Base-by-base conservation (phyloP, 92 coral and sea anemone species). In the Epizoanthus stellaris region DNA sequence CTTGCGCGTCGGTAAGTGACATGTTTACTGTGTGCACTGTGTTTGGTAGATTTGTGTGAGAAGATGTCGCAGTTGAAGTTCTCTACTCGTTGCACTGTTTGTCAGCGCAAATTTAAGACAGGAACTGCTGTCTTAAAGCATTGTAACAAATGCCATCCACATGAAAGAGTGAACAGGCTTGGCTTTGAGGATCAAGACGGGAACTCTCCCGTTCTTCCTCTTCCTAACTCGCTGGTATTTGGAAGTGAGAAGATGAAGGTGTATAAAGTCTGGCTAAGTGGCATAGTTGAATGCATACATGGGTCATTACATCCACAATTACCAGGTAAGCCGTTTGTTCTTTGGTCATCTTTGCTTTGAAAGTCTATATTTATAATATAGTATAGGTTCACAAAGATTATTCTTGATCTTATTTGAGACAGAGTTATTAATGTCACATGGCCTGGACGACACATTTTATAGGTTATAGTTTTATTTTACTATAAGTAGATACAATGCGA, bases 301-400 rank as follows among this genome's bases (percentile, higher is more conserved):
- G 67, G 62, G 23, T 62, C 67, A 62, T n/a, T 62, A 25, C 67
- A 62, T 6, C 67, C 67, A 62, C 67, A 62, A 19, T 62, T 62
- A 62, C 62, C 62, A 57, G 62, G 89, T 86, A 25, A 86, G 89
- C 61, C 43, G 47, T 63, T 58, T 12, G 20, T 4, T 21, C 10
- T 54, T 58, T 23, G 25, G 25, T 23, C 25, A 23, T 23, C 25
- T 23, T 23, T 23, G 25, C 25, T 23, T 23, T 23, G 25, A 23
- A 23, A 23, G 25, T 23, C 25, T 23, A 23, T 23, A 23, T 23
- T 23, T 23, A 23, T 23, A 23, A 23, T 23, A 23, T 23, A 23
- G 25, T 23, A 23, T 23, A 23, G 25, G 25, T 23, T 23, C 25
- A 23, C 25, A 23, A 23, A 23, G 25, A 23, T 23, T 23, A 23